Evolutionary conservation across 1,140 invertebrate species (phyloP).

Genomic region (Psilanteris sp.): DNA sequence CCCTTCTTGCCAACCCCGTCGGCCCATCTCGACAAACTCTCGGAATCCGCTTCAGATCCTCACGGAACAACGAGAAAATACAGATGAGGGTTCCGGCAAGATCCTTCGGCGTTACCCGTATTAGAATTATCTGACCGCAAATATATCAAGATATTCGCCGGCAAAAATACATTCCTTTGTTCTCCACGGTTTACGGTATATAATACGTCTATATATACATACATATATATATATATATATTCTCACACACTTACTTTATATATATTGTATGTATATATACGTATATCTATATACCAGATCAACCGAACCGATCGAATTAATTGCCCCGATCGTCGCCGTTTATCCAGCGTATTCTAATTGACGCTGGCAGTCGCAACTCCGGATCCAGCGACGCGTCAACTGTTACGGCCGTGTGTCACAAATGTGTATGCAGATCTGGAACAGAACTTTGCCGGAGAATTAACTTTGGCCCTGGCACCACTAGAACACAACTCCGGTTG

Average conservation of each 20-base stretch:
- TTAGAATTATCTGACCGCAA: constrained; percentile 62
- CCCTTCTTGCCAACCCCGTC: constrained; percentile 59
- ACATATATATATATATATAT: no score
- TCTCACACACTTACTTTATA: no score
- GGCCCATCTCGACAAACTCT: constrained; percentile 62
- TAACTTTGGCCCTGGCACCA: constrained; percentile 52
- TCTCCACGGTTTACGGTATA: no score
- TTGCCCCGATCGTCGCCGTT: no score
- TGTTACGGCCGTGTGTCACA: constrained; percentile 19
- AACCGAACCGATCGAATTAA: no score
- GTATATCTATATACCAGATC: no score
- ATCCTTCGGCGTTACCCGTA: constrained; percentile 43
- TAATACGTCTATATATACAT: no score
- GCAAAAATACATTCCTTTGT: constrained; percentile 48
- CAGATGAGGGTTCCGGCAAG: constrained; percentile 57
- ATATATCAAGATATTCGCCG: constrained; percentile 58
- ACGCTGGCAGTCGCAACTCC: no score
- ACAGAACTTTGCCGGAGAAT: constrained; percentile 34
- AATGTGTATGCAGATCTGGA: constrained; percentile 22
- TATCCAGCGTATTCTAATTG: no score
- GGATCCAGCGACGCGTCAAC: constrained; percentile 19
- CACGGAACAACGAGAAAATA: constrained; percentile 56
- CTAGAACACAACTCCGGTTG: constrained; percentile 56
- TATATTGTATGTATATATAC: no score
- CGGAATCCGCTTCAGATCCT: constrained; percentile 58